phyloP scores from a whole-genome alignment of 2,888 invertebrate genomes.

The Hydraecia micacea region DNA sequence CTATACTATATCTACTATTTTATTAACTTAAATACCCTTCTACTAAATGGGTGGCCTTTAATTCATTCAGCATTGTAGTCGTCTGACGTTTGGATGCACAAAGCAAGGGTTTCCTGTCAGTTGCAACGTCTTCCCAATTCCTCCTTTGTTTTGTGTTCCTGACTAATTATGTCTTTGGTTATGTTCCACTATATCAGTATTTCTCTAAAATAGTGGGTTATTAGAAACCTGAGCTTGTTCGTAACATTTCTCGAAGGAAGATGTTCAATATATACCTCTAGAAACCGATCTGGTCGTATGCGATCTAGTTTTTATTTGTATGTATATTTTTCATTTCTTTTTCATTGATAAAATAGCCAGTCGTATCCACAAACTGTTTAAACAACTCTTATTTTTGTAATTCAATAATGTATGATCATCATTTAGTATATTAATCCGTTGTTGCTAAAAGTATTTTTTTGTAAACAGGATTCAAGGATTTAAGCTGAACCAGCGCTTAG shows the following conservation, averaged over 20 bases:
- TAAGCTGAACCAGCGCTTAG: not conserved
- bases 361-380: too few relatives aligned
- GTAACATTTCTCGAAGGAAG: not conserved
- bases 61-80: constrained; percentile 15
- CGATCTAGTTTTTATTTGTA: not conserved
- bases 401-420: not conserved
- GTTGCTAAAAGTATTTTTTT: not conserved
- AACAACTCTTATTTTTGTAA: too few relatives aligned
- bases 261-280: not conserved
- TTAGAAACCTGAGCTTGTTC: not conserved
- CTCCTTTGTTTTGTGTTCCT: constrained; percentile 44
- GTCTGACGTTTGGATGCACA: constrained; percentile 38
- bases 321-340: too few relatives aligned
- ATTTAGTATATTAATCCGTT: not conserved
- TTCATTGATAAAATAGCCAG: too few relatives aligned
- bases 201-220: not conserved
- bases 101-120: constrained; percentile 48
- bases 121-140: constrained; percentile 24
- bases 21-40: not conserved
- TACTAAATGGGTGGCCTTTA: not conserved
- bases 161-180: constrained; percentile 30
- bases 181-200: not conserved
- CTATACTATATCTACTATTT: not conserved
- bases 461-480: not conserved
- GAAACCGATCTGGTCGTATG: not conserved